Conservation (phyloP, 2,113 vertebrate species). For the human region GRCh38 chr5:45036001-45036500, state of each 20-base stretch:
- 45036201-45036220: background rate
- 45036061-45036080: background rate
- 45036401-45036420: background rate
- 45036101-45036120: background rate
- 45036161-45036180: background rate
- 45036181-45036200: background rate
- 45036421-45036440: background rate
- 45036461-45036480: background rate
- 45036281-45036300: background rate
- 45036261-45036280: background rate
- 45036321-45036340: background rate
- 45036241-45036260: too few relatives aligned
- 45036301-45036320: background rate
- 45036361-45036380: background rate
- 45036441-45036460: background rate
- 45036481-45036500: background rate
- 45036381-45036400: background rate
- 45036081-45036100: too few relatives aligned
- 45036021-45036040: background rate
- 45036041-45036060: background rate
- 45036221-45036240: rapidly evolving
- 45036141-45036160: background rate
- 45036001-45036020: background rate
- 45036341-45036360: background rate
- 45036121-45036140: background rate